Conservation (phyloP, 1,140 invertebrate species). For the Neotoxoptera formosana region DNA sequence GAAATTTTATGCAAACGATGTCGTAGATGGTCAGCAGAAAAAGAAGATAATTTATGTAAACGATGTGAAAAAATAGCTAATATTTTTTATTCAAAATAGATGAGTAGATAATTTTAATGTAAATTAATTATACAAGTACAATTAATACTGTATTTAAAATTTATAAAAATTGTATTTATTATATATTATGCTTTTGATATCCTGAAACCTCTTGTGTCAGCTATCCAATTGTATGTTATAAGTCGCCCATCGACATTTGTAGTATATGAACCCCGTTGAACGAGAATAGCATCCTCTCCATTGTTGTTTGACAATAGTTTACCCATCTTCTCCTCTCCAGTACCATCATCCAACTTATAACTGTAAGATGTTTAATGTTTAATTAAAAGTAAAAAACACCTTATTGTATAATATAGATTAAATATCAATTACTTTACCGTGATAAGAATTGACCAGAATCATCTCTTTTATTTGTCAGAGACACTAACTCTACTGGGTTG, state of each 20-base stretch:
- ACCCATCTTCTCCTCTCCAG: conserved; percentile 44
- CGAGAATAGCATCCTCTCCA: conserved; percentile 43
- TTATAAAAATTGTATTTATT: conserved; percentile 1
- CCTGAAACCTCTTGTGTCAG: conserved; percentile 51
- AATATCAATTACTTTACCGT: conserved; percentile 7
- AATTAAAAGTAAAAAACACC: neutral
- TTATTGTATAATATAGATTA: neutral
- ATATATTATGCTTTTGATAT: conserved; percentile 46
- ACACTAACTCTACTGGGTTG: conserved; percentile 36
- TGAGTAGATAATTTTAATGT: conserved; percentile 5
- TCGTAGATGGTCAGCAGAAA: conserved; percentile 42
- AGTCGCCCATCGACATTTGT: conserved; percentile 49
- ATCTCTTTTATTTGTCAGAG: conserved; percentile 48
- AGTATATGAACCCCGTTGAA: conserved; percentile 53
- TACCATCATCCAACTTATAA: conserved; percentile 51
- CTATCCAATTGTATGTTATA: conserved; percentile 52
- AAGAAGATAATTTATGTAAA: conserved; percentile 25
- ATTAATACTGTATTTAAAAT: neutral
- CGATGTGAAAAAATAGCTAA: conserved; percentile 33
- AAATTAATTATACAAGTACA: neutral
- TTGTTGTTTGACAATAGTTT: conserved; percentile 29
- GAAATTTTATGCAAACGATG: conserved; percentile 38
- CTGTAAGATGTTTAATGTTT: neutral
- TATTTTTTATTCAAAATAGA: conserved; percentile 44
- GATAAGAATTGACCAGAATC: conserved; percentile 49